Base-by-base conservation (phyloP, 2,888 invertebrate species). In the Amblyteles armatorius region DNA sequence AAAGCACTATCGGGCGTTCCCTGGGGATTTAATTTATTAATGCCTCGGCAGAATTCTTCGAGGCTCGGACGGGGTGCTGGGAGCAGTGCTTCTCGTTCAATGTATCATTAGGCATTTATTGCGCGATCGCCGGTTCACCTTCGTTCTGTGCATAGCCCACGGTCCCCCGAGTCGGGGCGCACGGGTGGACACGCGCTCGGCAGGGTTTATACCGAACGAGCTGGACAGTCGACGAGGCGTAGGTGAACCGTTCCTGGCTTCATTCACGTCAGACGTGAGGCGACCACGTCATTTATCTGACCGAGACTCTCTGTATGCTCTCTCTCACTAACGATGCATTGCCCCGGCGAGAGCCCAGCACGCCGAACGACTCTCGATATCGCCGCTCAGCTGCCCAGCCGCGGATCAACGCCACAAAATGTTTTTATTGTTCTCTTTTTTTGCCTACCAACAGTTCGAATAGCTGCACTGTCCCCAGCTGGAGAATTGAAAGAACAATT, bases 211-310 rank as follows among this genome's bases (percentile, higher is more conserved):
- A 68, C 71, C 76, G 68, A 82, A 55, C 67, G 52, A 69, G 57
- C 44, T 22, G 57, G 78, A 83, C 74, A 81, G 60, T 74, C 69
- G 73, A 68, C 82, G 82, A 82, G 69, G 81, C 63, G 83, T 89
- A 89, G 91, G 89, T 89, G 89, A 91, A 88, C 91, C 90, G 89
- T 86, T 90, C 90, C 90, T 85, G 90, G 91, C 92, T 92, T 92
- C 92, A 92, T 92, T 92, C 92, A 92, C 91, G 92, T 92, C 92
- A 91, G 91, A 92, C 91, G 90, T 88, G 91, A 91, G 90, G 89
- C 91, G 90, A 92, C 92, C 91, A 84, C 91, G 90, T 92, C 92
- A 92, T 92, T 92, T 92, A 92, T 92, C 92, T 92, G 90, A 88
- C 88, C 79, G 71, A 88, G 88, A 79, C 87, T 79, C 87, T 77